Evolutionary conservation across 2,113 vertebrate species (phyloP).

Genomic region (Hemibagrus wyckioides): DNA sequence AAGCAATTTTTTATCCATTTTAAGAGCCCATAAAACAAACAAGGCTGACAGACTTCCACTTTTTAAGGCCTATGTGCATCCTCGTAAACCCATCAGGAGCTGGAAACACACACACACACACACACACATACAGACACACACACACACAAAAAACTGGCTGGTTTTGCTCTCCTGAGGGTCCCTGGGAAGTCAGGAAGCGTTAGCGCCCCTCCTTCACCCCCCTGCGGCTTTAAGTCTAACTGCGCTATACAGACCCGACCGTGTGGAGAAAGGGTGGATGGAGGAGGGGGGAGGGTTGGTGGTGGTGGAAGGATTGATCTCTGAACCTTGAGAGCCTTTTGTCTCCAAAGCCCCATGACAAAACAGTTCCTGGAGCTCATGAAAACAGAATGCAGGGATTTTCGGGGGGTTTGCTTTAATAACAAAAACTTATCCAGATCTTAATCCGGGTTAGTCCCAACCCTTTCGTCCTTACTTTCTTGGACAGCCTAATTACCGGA

Average conservation of each 20-base stretch:
- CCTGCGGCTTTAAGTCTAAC: slow-evolving; percentile 43
- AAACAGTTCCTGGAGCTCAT: slow-evolving; percentile 56
- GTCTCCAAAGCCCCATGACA: slow-evolving; percentile 52
- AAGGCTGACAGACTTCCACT: slow-evolving; percentile 33
- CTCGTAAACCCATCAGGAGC: slow-evolving; percentile 42
- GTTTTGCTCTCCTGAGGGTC: slow-evolving; percentile 44
- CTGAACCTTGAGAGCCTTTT: slow-evolving; percentile 53
- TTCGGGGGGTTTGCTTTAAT: slow-evolving; percentile 15
- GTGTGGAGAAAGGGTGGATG: slow-evolving; percentile 6
- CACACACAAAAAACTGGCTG: neutral
- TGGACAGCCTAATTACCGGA: slow-evolving; percentile 32
- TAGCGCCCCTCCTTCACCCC: slow-evolving; percentile 45
- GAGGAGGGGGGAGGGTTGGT: neutral
- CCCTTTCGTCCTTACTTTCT: slow-evolving; percentile 19
- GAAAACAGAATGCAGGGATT: slow-evolving; percentile 50
- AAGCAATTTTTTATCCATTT: slow-evolving; percentile 2
- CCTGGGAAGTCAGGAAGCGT: slow-evolving; percentile 54
- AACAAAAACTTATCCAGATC: slow-evolving; percentile 34
- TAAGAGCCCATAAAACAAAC: slow-evolving; percentile 35
- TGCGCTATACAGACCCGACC: slow-evolving; percentile 20
- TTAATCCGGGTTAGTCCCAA: slow-evolving; percentile 14
- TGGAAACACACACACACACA: slow-evolving; percentile 29
- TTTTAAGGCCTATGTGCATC: slow-evolving; percentile 20
- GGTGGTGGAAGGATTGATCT: slow-evolving; percentile 44
- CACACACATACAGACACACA: neutral